phyloP scores from a whole-genome alignment of 2,888 invertebrate genomes.

The Crematogaster levior region DNA sequence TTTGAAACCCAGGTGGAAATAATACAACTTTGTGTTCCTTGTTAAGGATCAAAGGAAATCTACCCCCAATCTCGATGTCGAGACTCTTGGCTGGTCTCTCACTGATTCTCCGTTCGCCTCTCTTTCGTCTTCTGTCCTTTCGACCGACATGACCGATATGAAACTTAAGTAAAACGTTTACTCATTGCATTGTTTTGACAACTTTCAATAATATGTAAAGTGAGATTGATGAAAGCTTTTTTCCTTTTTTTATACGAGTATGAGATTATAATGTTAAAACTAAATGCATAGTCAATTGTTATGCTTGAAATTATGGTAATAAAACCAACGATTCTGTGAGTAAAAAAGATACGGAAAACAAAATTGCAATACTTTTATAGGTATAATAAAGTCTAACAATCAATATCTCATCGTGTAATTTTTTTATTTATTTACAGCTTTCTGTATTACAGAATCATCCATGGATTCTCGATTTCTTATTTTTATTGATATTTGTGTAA shows the following conservation, averaged over 20 bases:
- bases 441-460: background rate
- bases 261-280: background rate
- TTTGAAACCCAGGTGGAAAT: slow-evolving; percentile 83
- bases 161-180: slow-evolving; percentile 48
- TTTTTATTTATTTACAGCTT: background rate
- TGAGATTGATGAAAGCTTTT: background rate
- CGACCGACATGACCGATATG: slow-evolving; percentile 15
- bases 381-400: background rate
- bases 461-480: background rate
- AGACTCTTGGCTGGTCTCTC: slow-evolving; percentile 59
- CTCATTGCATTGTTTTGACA: slow-evolving; percentile 42
- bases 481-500: background rate
- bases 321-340: background rate
- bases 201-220: slow-evolving; percentile 29
- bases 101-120: slow-evolving; percentile 29
- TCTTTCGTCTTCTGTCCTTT: slow-evolving; percentile 49
- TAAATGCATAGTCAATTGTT: background rate
- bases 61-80: slow-evolving; percentile 75
- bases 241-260: background rate
- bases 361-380: background rate
- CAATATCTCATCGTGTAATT: background rate
- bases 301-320: background rate
- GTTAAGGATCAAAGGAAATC: slow-evolving; percentile 81
- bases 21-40: slow-evolving; percentile 84
- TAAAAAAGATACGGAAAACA: background rate